Conservation (phyloP, 2,797 vertebrate species). For the Eremophila alpestris region DNA sequence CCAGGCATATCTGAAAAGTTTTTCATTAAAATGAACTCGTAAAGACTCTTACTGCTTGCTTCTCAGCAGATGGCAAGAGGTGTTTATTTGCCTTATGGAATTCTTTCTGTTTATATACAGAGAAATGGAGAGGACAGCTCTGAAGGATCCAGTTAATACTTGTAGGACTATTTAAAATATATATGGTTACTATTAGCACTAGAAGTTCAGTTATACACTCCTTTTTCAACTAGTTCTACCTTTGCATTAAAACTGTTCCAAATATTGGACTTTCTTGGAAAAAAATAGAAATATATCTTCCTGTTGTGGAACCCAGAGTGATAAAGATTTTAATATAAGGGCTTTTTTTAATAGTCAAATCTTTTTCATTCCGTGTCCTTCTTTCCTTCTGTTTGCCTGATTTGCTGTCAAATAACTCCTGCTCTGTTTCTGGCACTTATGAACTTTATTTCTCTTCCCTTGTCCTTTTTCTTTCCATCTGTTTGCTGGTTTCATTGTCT, state of each 20-base stretch:
- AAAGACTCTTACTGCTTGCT: slow-evolving; percentile 64
- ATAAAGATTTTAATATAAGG: neutral
- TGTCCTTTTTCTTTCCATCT: slow-evolving; percentile 37
- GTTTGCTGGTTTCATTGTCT: slow-evolving; percentile 46
- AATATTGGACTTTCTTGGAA: neutral
- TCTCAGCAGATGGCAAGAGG: slow-evolving; percentile 66
- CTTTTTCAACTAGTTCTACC: neutral
- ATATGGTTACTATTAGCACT: neutral
- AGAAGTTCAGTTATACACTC: neutral
- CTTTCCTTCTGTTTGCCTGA: neutral
- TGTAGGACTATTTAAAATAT: neutral
- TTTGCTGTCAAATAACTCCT: neutral
- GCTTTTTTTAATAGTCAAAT: neutral
- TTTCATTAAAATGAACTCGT: slow-evolving; percentile 67
- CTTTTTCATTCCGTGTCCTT: neutral
- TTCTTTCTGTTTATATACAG: slow-evolving; percentile 41
- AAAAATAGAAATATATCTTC: neutral
- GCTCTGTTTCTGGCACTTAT: slow-evolving; percentile 36
- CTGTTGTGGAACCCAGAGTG: neutral
- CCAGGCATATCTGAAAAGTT: slow-evolving; percentile 55
- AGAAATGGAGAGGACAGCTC: neutral
- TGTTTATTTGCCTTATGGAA: slow-evolving; percentile 60
- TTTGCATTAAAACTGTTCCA: neutral
- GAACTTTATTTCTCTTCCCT: slow-evolving; percentile 39
- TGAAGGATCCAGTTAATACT: neutral